Evolutionary conservation across 2,888 invertebrate species (phyloP).

Genomic region (Callimorpha dominula): DNA sequence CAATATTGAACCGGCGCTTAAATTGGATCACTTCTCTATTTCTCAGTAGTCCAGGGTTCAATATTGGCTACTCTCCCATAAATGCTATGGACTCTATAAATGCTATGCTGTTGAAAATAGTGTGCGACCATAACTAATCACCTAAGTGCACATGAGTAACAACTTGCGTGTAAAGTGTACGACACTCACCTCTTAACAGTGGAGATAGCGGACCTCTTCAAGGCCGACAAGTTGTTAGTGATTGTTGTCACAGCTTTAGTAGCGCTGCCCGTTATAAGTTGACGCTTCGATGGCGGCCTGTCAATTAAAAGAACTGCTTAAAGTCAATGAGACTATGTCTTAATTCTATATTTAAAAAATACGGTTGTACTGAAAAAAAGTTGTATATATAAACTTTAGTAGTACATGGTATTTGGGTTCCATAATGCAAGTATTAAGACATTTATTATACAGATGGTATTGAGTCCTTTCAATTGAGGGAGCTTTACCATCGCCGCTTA

Average conservation of each 20-base stretch:
- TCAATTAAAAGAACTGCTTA: slow-evolving; percentile 57
- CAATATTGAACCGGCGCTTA: no score
- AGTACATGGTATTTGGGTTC: no score
- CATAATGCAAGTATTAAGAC: no score
- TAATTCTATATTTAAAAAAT: slow-evolving; percentile 1
- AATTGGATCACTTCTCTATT: no score
- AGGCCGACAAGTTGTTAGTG: slow-evolving; percentile 71
- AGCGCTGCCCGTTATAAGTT: slow-evolving; percentile 78
- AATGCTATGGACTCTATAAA: background rate
- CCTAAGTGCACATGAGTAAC: background rate
- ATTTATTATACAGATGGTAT: no score
- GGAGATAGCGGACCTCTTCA: slow-evolving; percentile 78
- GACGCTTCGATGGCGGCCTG: slow-evolving; percentile 76
- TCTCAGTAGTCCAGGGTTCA: no score
- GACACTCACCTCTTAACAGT: slow-evolving; percentile 78
- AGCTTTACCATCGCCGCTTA: no score
- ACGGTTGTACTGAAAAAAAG: background rate
- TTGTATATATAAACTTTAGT: no score
- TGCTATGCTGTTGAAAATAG: no score
- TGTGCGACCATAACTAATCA: background rate
- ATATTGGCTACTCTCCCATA: no score
- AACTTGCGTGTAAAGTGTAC: background rate
- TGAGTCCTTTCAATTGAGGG: no score
- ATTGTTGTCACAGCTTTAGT: slow-evolving; percentile 69
- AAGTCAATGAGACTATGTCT: slow-evolving; percentile 46